Evolutionary conservation across 1,140 invertebrate species (phyloP).

Genomic region (Drosophila truncata): DNA sequence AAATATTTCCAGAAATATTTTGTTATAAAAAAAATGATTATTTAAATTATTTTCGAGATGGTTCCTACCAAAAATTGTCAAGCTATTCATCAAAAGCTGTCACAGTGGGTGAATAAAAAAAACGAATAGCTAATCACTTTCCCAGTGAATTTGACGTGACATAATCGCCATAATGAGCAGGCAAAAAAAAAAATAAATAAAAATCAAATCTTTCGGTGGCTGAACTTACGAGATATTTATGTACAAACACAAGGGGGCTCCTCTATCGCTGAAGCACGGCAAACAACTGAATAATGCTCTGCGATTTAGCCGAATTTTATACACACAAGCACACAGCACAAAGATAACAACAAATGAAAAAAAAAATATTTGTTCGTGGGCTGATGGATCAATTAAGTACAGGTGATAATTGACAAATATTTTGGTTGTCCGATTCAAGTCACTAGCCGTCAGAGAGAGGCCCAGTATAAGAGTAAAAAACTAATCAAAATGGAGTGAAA

Average conservation of each 20-base stretch:
- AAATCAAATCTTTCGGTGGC: slow-evolving; percentile 8
- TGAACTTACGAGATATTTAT: slow-evolving; percentile 23
- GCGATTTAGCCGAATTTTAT: slow-evolving; percentile 26
- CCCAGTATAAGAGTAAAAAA: slow-evolving; percentile 3
- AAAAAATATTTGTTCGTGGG: slow-evolving; percentile 3
- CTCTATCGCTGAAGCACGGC: slow-evolving; percentile 13
- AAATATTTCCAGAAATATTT: not conserved
- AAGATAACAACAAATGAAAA: slow-evolving; percentile 19
- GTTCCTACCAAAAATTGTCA: not conserved
- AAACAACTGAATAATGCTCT: slow-evolving; percentile 41
- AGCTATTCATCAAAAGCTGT: slow-evolving; percentile 20
- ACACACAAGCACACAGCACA: not conserved
- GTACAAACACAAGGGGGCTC: slow-evolving; percentile 7
- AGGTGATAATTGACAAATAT: slow-evolving; percentile 52
- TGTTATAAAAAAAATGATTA: not conserved
- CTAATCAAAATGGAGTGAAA: not conserved
- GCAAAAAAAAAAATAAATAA: slow-evolving; percentile 9
- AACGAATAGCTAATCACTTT: slow-evolving; percentile 43
- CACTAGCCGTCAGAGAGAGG: not conserved
- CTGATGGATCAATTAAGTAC: slow-evolving; percentile 53
- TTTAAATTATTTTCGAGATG: not conserved
- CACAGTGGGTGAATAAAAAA: slow-evolving; percentile 20
- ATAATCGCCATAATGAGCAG: slow-evolving; percentile 30
- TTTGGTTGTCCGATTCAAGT: slow-evolving; percentile 1
- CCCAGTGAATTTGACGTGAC: slow-evolving; percentile 22